A percentile compares a stretch with the other conserved stretches of the same genome.
phyloP scores from a whole-genome alignment of 2,113 vertebrate genomes.

The Tichodroma muraria region DNA sequence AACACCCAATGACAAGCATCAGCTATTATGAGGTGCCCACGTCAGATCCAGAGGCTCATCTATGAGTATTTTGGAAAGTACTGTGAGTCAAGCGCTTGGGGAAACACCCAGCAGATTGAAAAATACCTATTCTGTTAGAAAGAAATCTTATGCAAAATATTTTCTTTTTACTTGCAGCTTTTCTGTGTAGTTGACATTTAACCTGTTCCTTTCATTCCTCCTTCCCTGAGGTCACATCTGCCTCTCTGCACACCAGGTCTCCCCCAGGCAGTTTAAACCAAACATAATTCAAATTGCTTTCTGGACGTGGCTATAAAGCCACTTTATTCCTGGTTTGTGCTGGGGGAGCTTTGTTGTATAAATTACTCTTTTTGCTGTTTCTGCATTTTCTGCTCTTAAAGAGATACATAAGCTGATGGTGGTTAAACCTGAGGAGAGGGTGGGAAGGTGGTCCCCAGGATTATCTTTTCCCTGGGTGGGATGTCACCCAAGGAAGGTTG shows the following conservation, averaged over 20 bases:
- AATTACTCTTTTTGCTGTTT: background rate
- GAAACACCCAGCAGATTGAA: background rate
- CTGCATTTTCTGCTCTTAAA: background rate
- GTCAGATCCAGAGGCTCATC: background rate
- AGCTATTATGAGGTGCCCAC: fast-evolving
- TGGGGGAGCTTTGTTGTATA: background rate
- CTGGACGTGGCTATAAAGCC: background rate
- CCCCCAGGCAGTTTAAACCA: background rate
- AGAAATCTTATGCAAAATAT: background rate
- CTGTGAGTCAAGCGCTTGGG: background rate
- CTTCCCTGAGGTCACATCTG: background rate
- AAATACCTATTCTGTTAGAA: background rate
- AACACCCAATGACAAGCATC: background rate
- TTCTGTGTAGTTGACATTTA: background rate
- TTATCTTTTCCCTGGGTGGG: background rate
- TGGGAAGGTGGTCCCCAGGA: background rate
- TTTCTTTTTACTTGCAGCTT: background rate
- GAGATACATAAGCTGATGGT: fast-evolving
- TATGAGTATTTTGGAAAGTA: background rate
- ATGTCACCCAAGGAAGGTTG: background rate
- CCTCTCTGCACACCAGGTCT: background rate
- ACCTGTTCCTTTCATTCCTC: background rate
- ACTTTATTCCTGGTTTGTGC: background rate
- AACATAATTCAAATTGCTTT: background rate
- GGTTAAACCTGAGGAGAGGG: background rate